Evolutionary conservation across 2,797 vertebrate genomes (phyloP).

Genomic region (Clarias laeviceps): DNA sequence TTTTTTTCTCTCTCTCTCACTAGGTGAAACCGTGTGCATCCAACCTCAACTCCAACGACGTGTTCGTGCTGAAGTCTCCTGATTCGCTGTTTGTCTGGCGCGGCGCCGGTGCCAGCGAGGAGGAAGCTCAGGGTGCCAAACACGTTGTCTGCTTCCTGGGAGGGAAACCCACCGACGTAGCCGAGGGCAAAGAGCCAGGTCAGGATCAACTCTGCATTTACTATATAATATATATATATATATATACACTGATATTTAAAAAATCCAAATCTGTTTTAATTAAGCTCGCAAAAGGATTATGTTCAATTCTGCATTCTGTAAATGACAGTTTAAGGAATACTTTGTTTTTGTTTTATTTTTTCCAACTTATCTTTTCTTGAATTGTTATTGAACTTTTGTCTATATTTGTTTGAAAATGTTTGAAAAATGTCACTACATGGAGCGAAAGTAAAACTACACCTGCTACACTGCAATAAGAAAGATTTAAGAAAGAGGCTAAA

Average conservation of each 20-base stretch:
- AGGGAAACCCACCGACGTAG: constrained; percentile 60
- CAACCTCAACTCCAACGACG: constrained; percentile 76
- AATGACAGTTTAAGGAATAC: not conserved
- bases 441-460: not conserved
- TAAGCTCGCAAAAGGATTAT: not conserved
- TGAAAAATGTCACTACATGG: not conserved
- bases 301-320: not conserved
- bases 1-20: not conserved
- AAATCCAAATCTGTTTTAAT: not conserved
- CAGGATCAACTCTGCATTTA: constrained; percentile 14
- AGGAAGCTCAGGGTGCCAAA: constrained; percentile 67
- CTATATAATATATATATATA: too few species aligned
- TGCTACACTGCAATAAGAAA: not conserved
- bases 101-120: constrained; percentile 67
- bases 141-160: constrained; percentile 67
- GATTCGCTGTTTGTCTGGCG: constrained; percentile 65
- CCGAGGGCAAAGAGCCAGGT: constrained; percentile 74
- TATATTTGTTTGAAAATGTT: not conserved
- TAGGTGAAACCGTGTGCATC: constrained; percentile 68
- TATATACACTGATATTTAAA: not conserved
- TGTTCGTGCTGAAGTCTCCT: constrained; percentile 74
- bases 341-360: not conserved
- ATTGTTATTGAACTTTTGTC: not conserved
- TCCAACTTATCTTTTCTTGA: not conserved
- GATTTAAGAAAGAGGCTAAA: not conserved